These are phyloP conservation scores for Globia sparganii DNA, from an alignment of 2,888 invertebrate genomes.

Conservation along the genomic window DNA sequence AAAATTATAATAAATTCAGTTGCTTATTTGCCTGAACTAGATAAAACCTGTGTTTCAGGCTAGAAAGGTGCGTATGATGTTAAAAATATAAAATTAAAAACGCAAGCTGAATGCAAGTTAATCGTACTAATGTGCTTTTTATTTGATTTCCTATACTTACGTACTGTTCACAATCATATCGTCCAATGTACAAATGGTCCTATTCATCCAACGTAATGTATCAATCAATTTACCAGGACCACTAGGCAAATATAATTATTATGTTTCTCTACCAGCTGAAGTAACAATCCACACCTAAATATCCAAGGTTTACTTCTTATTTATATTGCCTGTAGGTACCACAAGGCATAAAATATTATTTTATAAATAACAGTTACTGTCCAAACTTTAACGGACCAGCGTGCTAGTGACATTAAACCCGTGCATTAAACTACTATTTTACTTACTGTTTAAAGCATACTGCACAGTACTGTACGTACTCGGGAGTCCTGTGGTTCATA, in stretches of 20 bases:
- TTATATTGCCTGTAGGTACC: not conserved
- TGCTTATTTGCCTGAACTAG: no score
- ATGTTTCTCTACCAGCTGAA: not conserved
- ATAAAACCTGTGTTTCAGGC: no score
- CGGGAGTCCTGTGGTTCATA: no score
- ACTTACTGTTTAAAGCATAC: no score
- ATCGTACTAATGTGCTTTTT: not conserved
- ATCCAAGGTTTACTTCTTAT: not conserved
- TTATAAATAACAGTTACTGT: not conserved
- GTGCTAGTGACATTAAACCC: not conserved
- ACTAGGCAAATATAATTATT: not conserved
- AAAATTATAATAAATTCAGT: no score
- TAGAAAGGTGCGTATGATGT: no score
- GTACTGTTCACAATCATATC: not conserved
- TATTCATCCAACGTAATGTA: not conserved
- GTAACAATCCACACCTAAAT: not conserved
- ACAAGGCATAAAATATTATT: not conserved
- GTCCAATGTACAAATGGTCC: not conserved
- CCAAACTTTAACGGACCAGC: not conserved
- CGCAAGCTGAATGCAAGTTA: not conserved
- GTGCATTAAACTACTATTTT: not conserved
- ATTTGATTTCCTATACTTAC: not conserved
- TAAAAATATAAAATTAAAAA: no score
- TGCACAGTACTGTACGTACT: no score
- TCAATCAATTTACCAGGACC: not conserved